Percentiles rank a stretch among this genome's conserved stretches.
Evolutionary conservation across 1,140 invertebrate species (phyloP).

Genomic region (Nasonia giraulti): DNA sequence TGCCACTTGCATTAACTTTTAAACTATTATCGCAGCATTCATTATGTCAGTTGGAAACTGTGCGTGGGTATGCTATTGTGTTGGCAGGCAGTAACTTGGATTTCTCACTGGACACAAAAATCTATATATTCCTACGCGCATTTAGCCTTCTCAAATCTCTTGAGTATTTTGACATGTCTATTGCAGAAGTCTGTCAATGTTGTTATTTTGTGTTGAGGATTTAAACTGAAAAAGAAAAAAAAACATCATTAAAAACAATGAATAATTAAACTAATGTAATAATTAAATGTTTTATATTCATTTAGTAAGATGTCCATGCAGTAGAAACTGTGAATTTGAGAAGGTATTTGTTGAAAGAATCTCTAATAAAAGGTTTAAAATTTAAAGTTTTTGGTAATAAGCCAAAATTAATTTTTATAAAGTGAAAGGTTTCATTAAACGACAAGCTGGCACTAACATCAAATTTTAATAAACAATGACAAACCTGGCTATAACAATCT

Average conservation of each 20-base stretch:
- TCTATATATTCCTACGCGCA: constrained; percentile 57
- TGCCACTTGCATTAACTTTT: constrained; percentile 57
- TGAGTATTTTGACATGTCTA: constrained; percentile 64
- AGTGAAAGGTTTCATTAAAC: constrained; percentile 23
- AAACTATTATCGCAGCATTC: constrained; percentile 65
- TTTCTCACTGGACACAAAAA: constrained; percentile 62
- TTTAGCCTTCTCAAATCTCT: constrained; percentile 55
- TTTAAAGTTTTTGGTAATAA: constrained; percentile 12
- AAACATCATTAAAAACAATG: neutral
- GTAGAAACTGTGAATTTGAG: too few relatives aligned
- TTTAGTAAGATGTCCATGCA: neutral
- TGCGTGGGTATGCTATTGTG: constrained; percentile 61
- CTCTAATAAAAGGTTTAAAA: neutral
- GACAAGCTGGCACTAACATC: neutral
- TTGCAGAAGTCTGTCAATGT: constrained; percentile 56
- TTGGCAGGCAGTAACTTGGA: constrained; percentile 64
- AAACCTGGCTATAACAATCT: neutral
- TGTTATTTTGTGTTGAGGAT: constrained; percentile 7
- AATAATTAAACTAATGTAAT: neutral
- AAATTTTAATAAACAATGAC: neutral
- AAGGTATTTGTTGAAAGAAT: too few relatives aligned
- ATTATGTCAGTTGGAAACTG: constrained; percentile 60
- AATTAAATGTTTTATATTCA: neutral
- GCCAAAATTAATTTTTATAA: constrained; percentile 44
- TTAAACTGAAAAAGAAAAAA: constrained; percentile 43